Evolutionary conservation across 2,113 vertebrate species (phyloP).

Genomic region (Passer domesticus): DNA sequence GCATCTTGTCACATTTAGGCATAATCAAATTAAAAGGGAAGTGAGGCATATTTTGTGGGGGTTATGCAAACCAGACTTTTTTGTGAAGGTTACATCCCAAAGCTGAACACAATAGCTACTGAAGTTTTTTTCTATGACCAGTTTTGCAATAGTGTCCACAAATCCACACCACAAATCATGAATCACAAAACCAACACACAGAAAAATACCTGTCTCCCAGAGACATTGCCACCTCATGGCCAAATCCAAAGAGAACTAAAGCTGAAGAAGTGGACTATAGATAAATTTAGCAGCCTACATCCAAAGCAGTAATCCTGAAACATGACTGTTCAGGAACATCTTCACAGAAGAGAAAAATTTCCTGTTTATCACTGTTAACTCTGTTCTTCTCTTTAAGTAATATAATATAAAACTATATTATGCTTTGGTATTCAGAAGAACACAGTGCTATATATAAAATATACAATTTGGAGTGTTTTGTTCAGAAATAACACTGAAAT

Average conservation of each 20-base stretch:
- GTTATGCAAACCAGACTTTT: background rate
- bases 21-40: background rate
- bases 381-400: background rate
- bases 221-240: background rate
- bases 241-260: background rate
- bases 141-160: background rate
- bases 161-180: background rate
- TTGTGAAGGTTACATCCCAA: background rate
- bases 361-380: background rate
- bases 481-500: background rate
- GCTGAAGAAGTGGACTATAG: background rate
- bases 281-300: background rate
- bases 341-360: background rate
- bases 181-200: background rate
- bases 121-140: background rate
- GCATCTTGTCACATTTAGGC: background rate
- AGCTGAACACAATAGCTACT: background rate
- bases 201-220: background rate
- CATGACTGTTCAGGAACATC: background rate
- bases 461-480: background rate
- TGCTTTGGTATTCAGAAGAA: background rate
- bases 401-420: background rate
- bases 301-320: background rate
- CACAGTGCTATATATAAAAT: background rate
- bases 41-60: background rate